A percentile compares a stretch with the other conserved stretches of the same genome.
Evolutionary conservation across 2,113 vertebrate genomes (phyloP).

Genomic region (Kryptolebias marmoratus): DNA sequence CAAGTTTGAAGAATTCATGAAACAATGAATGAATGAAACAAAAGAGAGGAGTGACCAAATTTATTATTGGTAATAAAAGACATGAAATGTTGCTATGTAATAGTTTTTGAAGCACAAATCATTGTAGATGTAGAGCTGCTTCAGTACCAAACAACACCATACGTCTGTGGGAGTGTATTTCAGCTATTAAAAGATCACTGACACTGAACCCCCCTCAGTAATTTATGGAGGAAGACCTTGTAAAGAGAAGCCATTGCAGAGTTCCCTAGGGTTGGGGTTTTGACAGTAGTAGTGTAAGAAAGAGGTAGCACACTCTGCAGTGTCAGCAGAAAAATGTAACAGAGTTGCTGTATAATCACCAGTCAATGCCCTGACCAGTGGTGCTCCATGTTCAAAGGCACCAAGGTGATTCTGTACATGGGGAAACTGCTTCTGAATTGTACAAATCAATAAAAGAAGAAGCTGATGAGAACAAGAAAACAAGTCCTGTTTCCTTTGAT

Average conservation of each 20-base stretch:
- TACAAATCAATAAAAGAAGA: too few species aligned
- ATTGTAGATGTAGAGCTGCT: too few species aligned
- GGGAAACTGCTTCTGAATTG: too few species aligned
- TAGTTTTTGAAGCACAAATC: too few species aligned
- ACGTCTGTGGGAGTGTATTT: conserved; percentile 6
- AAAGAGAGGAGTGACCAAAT: too few species aligned
- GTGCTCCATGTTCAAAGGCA: not conserved
- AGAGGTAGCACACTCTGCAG: conserved; percentile 1
- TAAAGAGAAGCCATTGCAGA: conserved; percentile 34
- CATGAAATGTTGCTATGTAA: too few species aligned
- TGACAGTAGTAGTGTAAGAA: conserved; percentile 7
- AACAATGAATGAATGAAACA: too few species aligned
- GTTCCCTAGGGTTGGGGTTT: conserved; percentile 7
- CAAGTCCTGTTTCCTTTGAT: too few species aligned
- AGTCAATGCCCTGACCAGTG: not conserved
- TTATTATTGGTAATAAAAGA: too few species aligned
- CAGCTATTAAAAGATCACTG: conserved; percentile 44
- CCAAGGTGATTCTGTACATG: not conserved
- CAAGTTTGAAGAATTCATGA: too few species aligned
- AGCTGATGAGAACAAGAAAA: too few species aligned
- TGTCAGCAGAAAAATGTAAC: not conserved
- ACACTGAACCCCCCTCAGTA: conserved; percentile 30
- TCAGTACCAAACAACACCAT: not conserved
- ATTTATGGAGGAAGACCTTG: conserved; percentile 21
- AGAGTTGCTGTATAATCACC: not conserved